Conservation (phyloP, 92 coral and sea anemone species). For the Umimayanthus chanpuru region DNA sequence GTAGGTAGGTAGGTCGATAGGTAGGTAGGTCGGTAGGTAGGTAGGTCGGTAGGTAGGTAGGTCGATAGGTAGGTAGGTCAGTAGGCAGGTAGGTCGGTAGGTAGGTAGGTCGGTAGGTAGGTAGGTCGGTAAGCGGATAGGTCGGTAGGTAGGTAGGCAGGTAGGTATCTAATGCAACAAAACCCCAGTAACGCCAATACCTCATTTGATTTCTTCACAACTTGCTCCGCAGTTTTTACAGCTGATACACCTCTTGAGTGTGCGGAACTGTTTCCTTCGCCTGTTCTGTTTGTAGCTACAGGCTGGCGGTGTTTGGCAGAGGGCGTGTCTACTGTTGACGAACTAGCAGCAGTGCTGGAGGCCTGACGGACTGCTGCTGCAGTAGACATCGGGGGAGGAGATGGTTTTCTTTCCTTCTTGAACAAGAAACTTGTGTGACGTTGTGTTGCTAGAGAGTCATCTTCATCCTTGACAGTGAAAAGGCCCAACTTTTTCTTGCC, state of each 20-base stretch:
- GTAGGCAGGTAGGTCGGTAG: too few relatives aligned
- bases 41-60: too few relatives aligned
- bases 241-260: slow-evolving; percentile 11
- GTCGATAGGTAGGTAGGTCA: too few relatives aligned
- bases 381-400: slow-evolving; percentile 71
- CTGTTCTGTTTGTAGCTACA: slow-evolving; percentile 46
- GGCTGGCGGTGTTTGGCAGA: slow-evolving; percentile 44
- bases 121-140: too few relatives aligned
- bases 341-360: slow-evolving; percentile 46
- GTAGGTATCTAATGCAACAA: too few relatives aligned
- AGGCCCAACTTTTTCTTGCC: slow-evolving; percentile 82
- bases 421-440: slow-evolving; percentile 82
- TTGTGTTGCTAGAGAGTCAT: slow-evolving; percentile 56
- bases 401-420: slow-evolving; percentile 63
- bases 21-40: too few relatives aligned
- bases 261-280: slow-evolving; percentile 40
- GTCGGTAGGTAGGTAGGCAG: too few relatives aligned
- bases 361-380: slow-evolving; percentile 93
- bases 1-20: too few relatives aligned
- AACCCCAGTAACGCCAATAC: neutral
- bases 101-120: too few relatives aligned
- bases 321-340: slow-evolving; percentile 23
- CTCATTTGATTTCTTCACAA: slow-evolving; percentile 7
- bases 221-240: slow-evolving; percentile 17
- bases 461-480: slow-evolving; percentile 80